These are phyloP conservation scores for Phainopepla nitens DNA, from an alignment of 2,113 vertebrate genomes.

Conservation along the genomic window DNA sequence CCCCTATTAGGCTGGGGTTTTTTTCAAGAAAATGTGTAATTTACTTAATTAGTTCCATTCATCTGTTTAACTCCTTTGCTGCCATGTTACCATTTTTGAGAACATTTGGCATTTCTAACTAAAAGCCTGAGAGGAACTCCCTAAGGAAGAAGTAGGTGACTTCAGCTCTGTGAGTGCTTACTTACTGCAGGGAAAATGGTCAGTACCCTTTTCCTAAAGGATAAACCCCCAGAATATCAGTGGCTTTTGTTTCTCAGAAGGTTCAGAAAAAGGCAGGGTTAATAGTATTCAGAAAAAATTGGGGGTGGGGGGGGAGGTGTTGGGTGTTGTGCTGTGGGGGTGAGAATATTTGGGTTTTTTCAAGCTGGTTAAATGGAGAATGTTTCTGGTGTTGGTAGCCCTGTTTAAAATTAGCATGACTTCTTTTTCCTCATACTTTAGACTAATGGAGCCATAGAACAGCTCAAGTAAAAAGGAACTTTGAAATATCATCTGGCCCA, in stretches of 20 bases:
- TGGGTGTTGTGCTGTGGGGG: background rate
- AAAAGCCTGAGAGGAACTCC: background rate
- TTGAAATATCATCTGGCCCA: background rate
- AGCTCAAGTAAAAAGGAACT: background rate
- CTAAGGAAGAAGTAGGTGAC: background rate
- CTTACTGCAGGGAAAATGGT: background rate
- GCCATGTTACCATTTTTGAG: background rate
- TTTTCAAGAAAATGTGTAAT: background rate
- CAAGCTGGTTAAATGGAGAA: background rate
- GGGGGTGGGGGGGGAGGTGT: fast-evolving
- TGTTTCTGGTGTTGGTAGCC: background rate
- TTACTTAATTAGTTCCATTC: background rate
- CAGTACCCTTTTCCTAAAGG: background rate
- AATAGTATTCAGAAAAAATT: background rate
- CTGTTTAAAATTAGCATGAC: background rate
- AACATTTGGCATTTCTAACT: background rate
- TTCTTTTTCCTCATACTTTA: background rate
- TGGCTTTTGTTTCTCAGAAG: background rate
- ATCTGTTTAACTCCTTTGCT: background rate
- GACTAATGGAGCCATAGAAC: background rate
- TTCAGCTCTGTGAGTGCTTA: background rate
- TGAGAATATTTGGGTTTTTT: background rate
- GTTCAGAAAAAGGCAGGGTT: background rate
- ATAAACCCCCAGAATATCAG: background rate
- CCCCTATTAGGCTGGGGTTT: background rate